A percentile compares a stretch with the other conserved stretches of the same genome.
Evolutionary conservation across 2,113 vertebrate genomes (phyloP).

Genomic region (Hippocampus mohnikei): DNA sequence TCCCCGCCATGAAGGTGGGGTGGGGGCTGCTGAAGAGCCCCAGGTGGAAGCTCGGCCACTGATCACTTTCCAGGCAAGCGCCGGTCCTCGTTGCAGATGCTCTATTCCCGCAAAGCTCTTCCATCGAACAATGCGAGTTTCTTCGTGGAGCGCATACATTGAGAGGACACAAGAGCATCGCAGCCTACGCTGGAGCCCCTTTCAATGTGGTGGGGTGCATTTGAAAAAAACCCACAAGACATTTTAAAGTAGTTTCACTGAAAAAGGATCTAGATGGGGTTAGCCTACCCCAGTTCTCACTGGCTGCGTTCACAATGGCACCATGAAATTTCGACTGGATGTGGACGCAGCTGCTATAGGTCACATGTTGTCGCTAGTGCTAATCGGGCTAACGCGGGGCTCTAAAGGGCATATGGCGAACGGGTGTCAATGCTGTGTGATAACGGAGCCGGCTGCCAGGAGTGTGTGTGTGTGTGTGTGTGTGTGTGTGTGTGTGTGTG

Average conservation of each 20-base stretch:
- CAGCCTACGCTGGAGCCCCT: no score
- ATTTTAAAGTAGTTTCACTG: no score
- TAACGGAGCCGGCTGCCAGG: conserved; percentile 69
- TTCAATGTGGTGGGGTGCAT: no score
- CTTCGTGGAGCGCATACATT: no score
- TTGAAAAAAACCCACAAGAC: no score
- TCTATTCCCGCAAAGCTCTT: background rate
- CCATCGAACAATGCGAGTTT: background rate
- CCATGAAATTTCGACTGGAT: background rate
- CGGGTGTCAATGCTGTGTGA: conserved; percentile 63
- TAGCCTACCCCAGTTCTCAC: no score
- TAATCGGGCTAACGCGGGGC: conserved; percentile 19
- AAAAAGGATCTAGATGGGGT: no score
- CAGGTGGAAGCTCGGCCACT: conserved; percentile 66
- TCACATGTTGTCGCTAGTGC: background rate
- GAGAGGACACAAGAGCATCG: no score
- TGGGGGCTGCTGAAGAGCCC: conserved; percentile 38
- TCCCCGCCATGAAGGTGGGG: conserved; percentile 45
- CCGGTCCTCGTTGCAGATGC: background rate
- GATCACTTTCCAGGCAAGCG: conserved; percentile 63
- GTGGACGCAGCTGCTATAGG: conserved; percentile 1
- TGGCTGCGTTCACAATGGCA: background rate
- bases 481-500: conserved; percentile 33
- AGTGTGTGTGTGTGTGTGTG: conserved; percentile 55
- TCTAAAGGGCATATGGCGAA: conserved; percentile 51